Base-by-base conservation (phyloP, 2,113 vertebrate species). In the Ictalurus furcatus region DNA sequence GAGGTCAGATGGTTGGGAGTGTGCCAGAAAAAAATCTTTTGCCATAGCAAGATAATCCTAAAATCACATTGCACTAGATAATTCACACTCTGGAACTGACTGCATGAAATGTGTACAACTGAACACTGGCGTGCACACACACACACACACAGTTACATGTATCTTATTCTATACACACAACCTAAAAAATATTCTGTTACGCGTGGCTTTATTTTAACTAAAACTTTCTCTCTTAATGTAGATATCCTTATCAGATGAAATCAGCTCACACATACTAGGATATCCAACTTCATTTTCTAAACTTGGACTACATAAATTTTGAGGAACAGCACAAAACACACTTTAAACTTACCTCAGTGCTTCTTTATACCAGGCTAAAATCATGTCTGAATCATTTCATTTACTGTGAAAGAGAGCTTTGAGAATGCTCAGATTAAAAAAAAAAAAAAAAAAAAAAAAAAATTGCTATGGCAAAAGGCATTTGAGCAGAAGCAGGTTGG, bases 11-110 rank as follows among this genome's bases (percentile, higher is more conserved):
- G 97, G 95, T 93, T 90, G 94, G 97, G 96, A 94, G 96, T 96
- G 94, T 94, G 85, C 85, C 94, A 95, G 95, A 95, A 95, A 92
- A 4, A 88, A 95, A 86, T 71, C 96, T 96, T 95, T 98, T 98
- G 97, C 97, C 97, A 99, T 98, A 97, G 97, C 97, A 98, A 98
- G 96, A 96, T 96, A 96, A 95, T 94, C 95, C 95, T 96, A 94
- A 93, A 94, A 94, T 94, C 93, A 86, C 90, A 93, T 81, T 89
- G 81, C 4, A 63, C 34, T 84, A 63, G 58, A 63, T 79, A 90
- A 67, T 82, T 67, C 89, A 92, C 87, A 92, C 86, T 92, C 79
- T 84, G 90, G 52, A 91, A 85, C 58, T 91, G 91, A 91, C 82
- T 80, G 90, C 23, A 58, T 80, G 90, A 87, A 83, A 86, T 82